Evolutionary conservation across 2,888 invertebrate genomes (phyloP).

Genomic region (Nowickia ferox): DNA sequence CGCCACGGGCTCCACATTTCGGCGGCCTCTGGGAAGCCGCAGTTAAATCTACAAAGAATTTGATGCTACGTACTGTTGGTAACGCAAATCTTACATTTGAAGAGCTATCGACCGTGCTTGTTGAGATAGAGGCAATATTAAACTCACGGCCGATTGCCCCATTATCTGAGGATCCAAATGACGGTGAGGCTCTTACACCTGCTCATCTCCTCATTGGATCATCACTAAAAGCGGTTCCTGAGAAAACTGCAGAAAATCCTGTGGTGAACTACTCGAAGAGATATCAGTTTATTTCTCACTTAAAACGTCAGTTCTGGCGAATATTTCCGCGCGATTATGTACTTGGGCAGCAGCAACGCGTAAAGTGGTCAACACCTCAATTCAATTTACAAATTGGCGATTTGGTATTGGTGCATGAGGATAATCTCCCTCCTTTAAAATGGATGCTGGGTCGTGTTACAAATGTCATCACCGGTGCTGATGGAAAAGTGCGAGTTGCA

Average conservation of each 20-base stretch:
- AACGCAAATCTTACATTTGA: conserved; percentile 62
- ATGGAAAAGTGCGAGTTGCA: conserved; percentile 6
- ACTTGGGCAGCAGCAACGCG: neutral
- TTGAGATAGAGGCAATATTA: conserved; percentile 69
- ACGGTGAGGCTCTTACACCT: conserved; percentile 68
- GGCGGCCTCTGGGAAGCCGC: conserved; percentile 54
- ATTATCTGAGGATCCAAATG: conserved; percentile 66
- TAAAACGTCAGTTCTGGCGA: conserved; percentile 29
- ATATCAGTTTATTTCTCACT: neutral
- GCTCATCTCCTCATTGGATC: conserved; percentile 64
- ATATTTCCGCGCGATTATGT: conserved; percentile 13
- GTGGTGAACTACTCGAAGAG: neutral
- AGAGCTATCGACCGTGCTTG: conserved; percentile 60
- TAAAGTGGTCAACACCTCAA: conserved; percentile 20
- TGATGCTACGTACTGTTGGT: conserved; percentile 45
- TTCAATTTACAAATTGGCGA: conserved; percentile 1
- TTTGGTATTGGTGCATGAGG: conserved; percentile 26
- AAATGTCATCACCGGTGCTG: neutral
- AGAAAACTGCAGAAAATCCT: neutral
- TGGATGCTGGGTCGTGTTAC: conserved; percentile 11
- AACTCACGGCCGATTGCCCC: conserved; percentile 73
- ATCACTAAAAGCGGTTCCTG: conserved; percentile 17
- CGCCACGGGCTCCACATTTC: conserved; percentile 69
- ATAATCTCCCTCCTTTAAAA: conserved; percentile 17
- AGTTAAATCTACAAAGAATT: conserved; percentile 53